Conservation (phyloP, 1,140 invertebrate genomes). For the Dreissena rostriformis region DNA sequence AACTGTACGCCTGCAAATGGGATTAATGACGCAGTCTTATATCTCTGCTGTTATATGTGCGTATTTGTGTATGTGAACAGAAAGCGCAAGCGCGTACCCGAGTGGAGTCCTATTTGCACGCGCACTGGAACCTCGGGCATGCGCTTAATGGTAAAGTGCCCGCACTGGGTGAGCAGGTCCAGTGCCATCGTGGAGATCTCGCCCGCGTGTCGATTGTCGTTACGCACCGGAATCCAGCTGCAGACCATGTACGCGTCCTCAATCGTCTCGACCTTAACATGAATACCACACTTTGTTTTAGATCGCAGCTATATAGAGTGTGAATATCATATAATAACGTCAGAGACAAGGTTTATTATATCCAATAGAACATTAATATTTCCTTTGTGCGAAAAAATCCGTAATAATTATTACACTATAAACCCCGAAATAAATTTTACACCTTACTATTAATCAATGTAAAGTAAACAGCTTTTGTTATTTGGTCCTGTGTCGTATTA, state of each 20-base stretch:
- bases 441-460: no score
- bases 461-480: no score
- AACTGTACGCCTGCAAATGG: not conserved
- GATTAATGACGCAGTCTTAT: not conserved
- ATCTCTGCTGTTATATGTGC: not conserved
- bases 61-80: no score
- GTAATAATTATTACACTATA: no score
- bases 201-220: constrained; percentile 88
- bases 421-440: no score
- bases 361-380: no score
- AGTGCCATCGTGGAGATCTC: constrained; percentile 95
- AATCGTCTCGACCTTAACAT: constrained; percentile 93
- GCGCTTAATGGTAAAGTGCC: constrained; percentile 92
- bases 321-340: no score
- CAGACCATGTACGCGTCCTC: constrained; percentile 98
- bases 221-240: constrained; percentile 91
- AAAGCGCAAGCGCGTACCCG: constrained; percentile 77
- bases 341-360: no score
- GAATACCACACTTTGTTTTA: not conserved
- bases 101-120: constrained; percentile 95
- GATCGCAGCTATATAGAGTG: no score
- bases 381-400: no score
- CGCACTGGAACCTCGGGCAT: constrained; percentile 91
- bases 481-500: no score
- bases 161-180: constrained; percentile 92